phyloP scores from a whole-genome alignment of 1,140 invertebrate species.

The Thaumatotibia leucotreta region DNA sequence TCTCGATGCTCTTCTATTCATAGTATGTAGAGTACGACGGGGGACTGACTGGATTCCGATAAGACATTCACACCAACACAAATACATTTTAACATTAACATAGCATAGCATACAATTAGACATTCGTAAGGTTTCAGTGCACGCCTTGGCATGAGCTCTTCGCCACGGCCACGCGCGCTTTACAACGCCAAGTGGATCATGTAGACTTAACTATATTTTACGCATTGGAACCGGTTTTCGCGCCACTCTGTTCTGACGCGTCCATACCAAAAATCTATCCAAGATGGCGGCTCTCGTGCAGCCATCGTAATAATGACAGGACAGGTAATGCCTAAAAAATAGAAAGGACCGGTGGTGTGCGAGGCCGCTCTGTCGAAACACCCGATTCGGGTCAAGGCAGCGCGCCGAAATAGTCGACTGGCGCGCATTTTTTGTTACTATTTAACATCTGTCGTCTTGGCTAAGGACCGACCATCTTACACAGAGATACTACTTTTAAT shows the following conservation, averaged over 20 bases:
- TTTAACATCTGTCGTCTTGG: slow-evolving; percentile 65
- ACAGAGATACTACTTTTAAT: not conserved
- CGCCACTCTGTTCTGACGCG: slow-evolving; percentile 22
- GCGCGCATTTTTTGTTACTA: slow-evolving; percentile 73
- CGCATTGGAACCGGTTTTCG: slow-evolving; percentile 37
- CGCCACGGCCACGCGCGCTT: not conserved
- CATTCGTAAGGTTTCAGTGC: slow-evolving; percentile 21
- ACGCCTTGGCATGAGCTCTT: not conserved
- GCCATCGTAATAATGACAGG: slow-evolving; percentile 69
- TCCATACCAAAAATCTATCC: slow-evolving; percentile 51
- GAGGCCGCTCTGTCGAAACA: slow-evolving; percentile 74
- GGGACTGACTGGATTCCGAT: slow-evolving; percentile 6
- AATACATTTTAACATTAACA: slow-evolving; percentile 30
- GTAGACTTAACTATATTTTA: slow-evolving; percentile 29
- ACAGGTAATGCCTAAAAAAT: slow-evolving; percentile 76
- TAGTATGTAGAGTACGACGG: slow-evolving; percentile 3
- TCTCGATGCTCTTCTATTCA: slow-evolving; percentile 36
- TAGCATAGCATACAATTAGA: slow-evolving; percentile 22
- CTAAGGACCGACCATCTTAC: not conserved
- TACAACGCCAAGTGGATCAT: slow-evolving; percentile 29
- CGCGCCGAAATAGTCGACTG: slow-evolving; percentile 71
- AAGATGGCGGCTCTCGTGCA: slow-evolving; percentile 60
- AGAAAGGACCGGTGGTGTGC: slow-evolving; percentile 74
- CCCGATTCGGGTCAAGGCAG: slow-evolving; percentile 73
- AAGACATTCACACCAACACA: slow-evolving; percentile 13